Base-by-base conservation (phyloP, 2,113 vertebrate species). In the Cephalopholis sonnerati region DNA sequence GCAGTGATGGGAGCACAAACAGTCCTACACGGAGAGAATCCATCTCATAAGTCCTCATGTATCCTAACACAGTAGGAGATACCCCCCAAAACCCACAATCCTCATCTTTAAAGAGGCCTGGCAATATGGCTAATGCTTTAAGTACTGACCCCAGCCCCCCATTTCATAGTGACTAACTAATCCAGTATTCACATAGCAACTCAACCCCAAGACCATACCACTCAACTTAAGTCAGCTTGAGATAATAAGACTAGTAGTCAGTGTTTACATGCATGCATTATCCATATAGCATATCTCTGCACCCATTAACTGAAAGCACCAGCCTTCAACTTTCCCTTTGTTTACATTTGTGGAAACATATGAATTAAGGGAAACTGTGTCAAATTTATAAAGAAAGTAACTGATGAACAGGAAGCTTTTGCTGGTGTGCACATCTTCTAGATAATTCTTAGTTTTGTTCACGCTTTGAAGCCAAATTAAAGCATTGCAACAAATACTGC, bases 41-140 rank as follows among this genome's bases (percentile, higher is more conserved):
- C 58, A 44, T 68, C 65, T 74, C 48, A 51, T 68, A 29, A 69
- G 41, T 39, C 81, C 77, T 62, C 76, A n/a, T 70, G 51, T 58
- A 51, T 73, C 65, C 54, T 36, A 55, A 58, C 79, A 64, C 77
- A 86, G 89, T 79, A 44, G 88, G 87, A 82, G 79, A 86, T 75
- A 68, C 22, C 57, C 46, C 44, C 59, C 17, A 32, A 78, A 82
- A 79, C 87, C 89, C 74, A 24, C 29, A 84, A 81, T 89, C 89
- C 82, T 76, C 75, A 25, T 88, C 71, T 82, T 67, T 79, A 87
- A 87, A 89, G 83, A 81, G 73, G 81, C 62, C 84, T 24, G 46
- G 63, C 90, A 92, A 92, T 90, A 90, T 89, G 87, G 88, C 80
- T 91, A 91, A 89, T 89, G 78, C 90, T 77, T 7, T 73, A 79